These are phyloP conservation scores for Thyatira batis DNA, from an alignment of 2,888 invertebrate species.

Conservation along the genomic window DNA sequence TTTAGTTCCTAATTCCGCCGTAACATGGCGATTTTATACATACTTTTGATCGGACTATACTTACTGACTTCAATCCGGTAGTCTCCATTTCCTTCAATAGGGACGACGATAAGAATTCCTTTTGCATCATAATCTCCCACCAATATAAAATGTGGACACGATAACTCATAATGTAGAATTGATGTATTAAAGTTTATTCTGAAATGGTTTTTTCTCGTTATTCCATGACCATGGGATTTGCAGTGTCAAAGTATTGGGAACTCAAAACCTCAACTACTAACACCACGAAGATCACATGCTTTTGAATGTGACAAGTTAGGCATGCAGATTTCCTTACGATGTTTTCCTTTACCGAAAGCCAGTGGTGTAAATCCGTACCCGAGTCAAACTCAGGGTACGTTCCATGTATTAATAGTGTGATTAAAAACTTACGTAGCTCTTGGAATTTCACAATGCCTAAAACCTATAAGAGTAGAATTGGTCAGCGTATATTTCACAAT, in stretches of 20 bases:
- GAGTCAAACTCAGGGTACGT: no score
- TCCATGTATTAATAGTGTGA: no score
- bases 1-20: no score
- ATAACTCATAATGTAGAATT: background rate
- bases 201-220: background rate
- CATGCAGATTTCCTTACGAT: no score
- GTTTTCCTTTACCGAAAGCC: no score
- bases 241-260: no score
- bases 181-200: background rate
- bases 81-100: slow-evolving; percentile 24
- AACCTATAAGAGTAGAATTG: background rate
- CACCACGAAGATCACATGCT: no score
- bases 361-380: background rate
- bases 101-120: slow-evolving; percentile 27
- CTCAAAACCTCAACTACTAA: no score
- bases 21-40: no score
- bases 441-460: background rate
- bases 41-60: no score
- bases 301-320: no score
- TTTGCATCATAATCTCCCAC: slow-evolving; percentile 23
- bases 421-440: background rate
- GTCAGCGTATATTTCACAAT: background rate
- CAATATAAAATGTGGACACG: background rate
- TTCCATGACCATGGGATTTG: no score
- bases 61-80: background rate